phyloP scores from a whole-genome alignment of 2,888 invertebrate species.

The Platycheirus albimanus region DNA sequence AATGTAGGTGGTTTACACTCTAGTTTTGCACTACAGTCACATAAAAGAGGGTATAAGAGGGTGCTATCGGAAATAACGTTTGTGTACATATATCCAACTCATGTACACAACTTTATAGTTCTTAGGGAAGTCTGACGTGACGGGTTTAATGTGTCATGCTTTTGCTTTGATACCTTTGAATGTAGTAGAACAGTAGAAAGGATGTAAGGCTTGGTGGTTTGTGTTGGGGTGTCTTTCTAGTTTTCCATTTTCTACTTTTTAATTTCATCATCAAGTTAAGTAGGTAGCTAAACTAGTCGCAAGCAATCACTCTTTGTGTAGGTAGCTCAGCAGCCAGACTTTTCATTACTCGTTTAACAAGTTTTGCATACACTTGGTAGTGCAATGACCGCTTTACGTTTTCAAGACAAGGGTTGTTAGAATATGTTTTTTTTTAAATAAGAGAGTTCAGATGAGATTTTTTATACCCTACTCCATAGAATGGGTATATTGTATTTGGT shows the following conservation, averaged over 20 bases:
- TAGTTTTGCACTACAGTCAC: too few species aligned
- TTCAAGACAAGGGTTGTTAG: background rate
- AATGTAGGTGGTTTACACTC: too few species aligned
- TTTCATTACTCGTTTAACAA: slow-evolving; percentile 17
- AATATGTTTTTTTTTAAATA: too few species aligned
- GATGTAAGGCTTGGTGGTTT: slow-evolving; percentile 1
- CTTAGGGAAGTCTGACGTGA: slow-evolving; percentile 17
- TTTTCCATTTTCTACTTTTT: slow-evolving; percentile 42
- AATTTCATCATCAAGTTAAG: slow-evolving; percentile 56
- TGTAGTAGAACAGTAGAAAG: slow-evolving; percentile 23
- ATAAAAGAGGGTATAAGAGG: too few species aligned
- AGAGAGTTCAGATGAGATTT: too few species aligned
- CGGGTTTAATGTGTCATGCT: slow-evolving; percentile 20
- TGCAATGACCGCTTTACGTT: slow-evolving; percentile 17
- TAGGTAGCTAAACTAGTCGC: slow-evolving; percentile 32
- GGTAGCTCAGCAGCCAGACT: slow-evolving; percentile 1
- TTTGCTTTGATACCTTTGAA: slow-evolving; percentile 28
- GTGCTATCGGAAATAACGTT: too few species aligned
- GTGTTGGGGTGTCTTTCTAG: slow-evolving; percentile 31
- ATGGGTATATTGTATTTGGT: too few species aligned
- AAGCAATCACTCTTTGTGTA: slow-evolving; percentile 23
- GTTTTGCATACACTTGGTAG: background rate
- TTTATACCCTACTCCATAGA: too few species aligned
- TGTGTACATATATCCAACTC: too few species aligned
- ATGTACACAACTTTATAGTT: background rate